Base-by-base conservation (phyloP, 2,888 invertebrate species). In the Drosophila imparisetae region DNA sequence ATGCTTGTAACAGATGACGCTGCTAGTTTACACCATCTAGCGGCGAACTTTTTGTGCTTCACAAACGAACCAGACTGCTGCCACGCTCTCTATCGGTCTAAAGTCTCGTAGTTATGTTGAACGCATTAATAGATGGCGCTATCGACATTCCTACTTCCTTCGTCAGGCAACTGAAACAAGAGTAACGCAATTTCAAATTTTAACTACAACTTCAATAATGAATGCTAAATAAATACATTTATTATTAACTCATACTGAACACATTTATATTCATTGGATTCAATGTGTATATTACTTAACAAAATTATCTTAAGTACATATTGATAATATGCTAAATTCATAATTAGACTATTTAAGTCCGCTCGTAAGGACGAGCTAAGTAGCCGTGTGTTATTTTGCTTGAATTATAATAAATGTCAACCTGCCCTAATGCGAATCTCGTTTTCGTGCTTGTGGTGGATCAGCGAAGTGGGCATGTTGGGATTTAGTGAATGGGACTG, bases 401-500 rank as follows among this genome's bases (percentile, higher is more conserved):
- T 21, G 10, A 42, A 24, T 50, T 48, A 38, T 15, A 29, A 59
- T 61, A 15, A 48, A 40, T 68, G 66, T 69, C 69, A 86, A 89
- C 68, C 80, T 79, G 71, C 64, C 62, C 64, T 66, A 65, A 69
- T 76, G 72, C 21, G 58, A 69, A 55, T 29, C 74, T 57, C 58
- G 30, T 64, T 69, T 72, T 66, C 45, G 38, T 53, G 30, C 59
- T 65, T 42, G 64, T 57, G 65, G 66, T 72, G 73, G 78, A 52
- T 73, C 74, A 66, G 45, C 32, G 10, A 45, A 45, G 18, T 42
- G 61, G 32, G 18, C 24, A 24, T 21, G 49, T 2, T 24, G 48
- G n/a, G 27, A 54, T 4, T 4, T 7, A 4, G 21, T 15, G 8
- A 45, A 15, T 18, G 45, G 15, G 32, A 50, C 13, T 45, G 61